These are phyloP conservation scores for Pristiophorus japonicus DNA, from an alignment of 2,113 vertebrate species.

Conservation along the genomic window DNA sequence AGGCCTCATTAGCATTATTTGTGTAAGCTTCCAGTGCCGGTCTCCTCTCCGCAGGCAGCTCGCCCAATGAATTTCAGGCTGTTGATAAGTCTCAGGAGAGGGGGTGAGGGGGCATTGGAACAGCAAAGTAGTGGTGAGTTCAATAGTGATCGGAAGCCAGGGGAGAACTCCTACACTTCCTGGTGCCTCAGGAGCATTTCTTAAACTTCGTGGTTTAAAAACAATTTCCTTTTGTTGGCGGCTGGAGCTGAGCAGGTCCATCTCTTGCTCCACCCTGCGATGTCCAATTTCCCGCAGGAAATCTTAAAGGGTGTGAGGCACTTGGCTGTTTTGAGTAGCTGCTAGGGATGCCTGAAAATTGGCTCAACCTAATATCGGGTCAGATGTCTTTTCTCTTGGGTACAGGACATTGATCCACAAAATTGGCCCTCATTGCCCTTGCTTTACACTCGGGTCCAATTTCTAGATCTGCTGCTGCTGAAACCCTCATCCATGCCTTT, in stretches of 20 bases:
- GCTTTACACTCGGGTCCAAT: not conserved
- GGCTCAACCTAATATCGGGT: too few species aligned
- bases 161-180: too few species aligned
- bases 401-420: not conserved
- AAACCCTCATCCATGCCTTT: too few species aligned
- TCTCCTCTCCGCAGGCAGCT: not conserved
- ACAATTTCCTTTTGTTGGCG: not conserved
- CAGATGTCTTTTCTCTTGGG: not conserved
- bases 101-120: too few species aligned
- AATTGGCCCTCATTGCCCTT: not conserved
- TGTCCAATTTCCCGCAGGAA: not conserved
- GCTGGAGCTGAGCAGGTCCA: not conserved
- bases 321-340: not conserved
- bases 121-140: not conserved
- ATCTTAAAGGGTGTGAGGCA: too few species aligned
- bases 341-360: too few species aligned
- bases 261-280: not conserved
- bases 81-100: not conserved
- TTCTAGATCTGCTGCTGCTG: too few species aligned
- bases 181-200: not conserved
- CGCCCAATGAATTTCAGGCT: too few species aligned
- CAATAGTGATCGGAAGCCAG: too few species aligned
- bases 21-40: not conserved
- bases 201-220: not conserved
- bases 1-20: not conserved